phyloP scores from a whole-genome alignment of 2,797 vertebrate species.

The Adelosebastes latens region DNA sequence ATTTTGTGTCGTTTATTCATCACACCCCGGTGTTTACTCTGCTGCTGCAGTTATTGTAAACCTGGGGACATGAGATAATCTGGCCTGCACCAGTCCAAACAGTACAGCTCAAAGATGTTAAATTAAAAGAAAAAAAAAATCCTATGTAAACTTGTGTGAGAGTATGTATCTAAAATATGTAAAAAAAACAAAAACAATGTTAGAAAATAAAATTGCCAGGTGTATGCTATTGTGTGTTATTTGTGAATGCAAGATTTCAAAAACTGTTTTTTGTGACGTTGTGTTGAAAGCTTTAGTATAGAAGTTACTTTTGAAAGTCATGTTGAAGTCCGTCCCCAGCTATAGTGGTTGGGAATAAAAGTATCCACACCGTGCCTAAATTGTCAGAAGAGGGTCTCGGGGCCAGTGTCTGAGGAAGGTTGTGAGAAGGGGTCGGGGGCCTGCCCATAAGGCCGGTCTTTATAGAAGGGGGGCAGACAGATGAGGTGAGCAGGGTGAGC shows the following conservation, averaged over 20 bases:
- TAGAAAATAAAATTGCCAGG: neutral
- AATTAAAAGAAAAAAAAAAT: neutral
- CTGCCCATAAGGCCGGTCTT: slow-evolving; percentile 64
- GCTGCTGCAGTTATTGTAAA: neutral
- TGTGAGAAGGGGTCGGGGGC: slow-evolving; percentile 34
- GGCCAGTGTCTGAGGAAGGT: slow-evolving; percentile 29
- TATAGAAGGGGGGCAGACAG: slow-evolving; percentile 70
- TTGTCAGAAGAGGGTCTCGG: slow-evolving; percentile 29
- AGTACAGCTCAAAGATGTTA: neutral
- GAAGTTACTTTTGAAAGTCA: neutral
- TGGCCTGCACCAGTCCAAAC: neutral
- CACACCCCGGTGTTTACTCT: neutral
- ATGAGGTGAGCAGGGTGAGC: slow-evolving; percentile 78
- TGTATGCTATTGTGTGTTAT: neutral
- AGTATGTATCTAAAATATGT: neutral
- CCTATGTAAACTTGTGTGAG: neutral
- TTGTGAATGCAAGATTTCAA: neutral
- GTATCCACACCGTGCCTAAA: slow-evolving; percentile 13
- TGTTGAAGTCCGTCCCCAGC: neutral
- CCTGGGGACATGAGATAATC: neutral
- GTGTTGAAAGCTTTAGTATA: neutral
- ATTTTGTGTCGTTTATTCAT: no score
- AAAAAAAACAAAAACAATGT: neutral
- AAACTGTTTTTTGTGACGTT: neutral
- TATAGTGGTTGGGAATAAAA: neutral